These are phyloP conservation scores for Poeciliopsis infans DNA, from an alignment of 2,797 vertebrate species.

Conservation along the genomic window DNA sequence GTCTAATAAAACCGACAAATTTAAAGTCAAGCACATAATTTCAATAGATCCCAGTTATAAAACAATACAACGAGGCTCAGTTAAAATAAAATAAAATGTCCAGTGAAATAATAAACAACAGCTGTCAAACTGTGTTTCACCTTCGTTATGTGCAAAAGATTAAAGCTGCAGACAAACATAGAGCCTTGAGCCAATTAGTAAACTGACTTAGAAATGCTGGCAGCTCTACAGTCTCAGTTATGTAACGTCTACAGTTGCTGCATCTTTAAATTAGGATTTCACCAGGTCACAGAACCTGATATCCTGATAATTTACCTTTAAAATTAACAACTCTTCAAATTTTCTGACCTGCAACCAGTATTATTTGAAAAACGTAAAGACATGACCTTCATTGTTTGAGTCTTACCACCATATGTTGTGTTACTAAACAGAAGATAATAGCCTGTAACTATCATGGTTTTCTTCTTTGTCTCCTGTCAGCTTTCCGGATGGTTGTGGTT, in stretches of 20 bases:
- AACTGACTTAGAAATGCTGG: constrained; percentile 23
- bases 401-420: background rate
- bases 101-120: background rate
- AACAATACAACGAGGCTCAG: background rate
- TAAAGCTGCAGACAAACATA: constrained; percentile 37
- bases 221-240: constrained; percentile 29
- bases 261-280: background rate
- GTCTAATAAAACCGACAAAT: background rate
- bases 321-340: background rate
- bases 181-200: constrained; percentile 61
- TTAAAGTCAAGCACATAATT: background rate
- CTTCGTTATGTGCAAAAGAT: constrained; percentile 17
- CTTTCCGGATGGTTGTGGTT: constrained; percentile 52
- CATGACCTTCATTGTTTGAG: background rate
- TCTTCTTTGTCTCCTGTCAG: constrained; percentile 1
- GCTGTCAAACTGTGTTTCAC: background rate
- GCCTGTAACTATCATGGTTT: background rate
- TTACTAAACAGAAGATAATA: background rate
- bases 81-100: background rate
- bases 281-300: background rate
- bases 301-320: background rate
- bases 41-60: background rate
- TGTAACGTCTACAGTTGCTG: constrained; percentile 8
- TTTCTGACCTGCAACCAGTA: background rate
- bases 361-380: background rate